These are phyloP conservation scores for Phrynocephalus versicolor DNA, from an alignment of 2,113 vertebrate species.

Conservation along the genomic window DNA sequence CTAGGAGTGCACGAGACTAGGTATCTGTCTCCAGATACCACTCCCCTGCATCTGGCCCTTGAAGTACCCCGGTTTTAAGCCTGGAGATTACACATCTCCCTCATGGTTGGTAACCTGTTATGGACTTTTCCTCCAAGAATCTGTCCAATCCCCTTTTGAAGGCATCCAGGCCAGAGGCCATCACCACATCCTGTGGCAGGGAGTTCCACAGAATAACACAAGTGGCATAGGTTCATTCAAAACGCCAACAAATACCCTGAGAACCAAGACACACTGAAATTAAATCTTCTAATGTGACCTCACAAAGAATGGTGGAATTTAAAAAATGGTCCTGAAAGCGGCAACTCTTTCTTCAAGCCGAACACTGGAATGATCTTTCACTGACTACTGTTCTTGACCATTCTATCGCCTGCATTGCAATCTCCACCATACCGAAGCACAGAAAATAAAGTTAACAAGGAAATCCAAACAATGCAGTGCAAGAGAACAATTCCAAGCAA, in stretches of 20 bases:
- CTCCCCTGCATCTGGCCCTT: too few species aligned
- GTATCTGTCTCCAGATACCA: too few species aligned
- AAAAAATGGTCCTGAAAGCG: not conserved
- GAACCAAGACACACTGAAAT: not conserved
- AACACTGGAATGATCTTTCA: not conserved
- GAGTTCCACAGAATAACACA: too few species aligned
- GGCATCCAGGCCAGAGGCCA: too few species aligned
- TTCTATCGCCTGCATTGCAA: not conserved
- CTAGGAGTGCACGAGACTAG: too few species aligned
- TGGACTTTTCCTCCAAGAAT: too few species aligned
- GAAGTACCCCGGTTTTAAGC: too few species aligned
- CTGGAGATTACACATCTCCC: too few species aligned
- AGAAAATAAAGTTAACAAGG: not conserved
- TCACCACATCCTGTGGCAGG: too few species aligned
- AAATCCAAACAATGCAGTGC: not conserved
- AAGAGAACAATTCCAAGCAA: not conserved
- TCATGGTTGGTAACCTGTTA: too few species aligned
- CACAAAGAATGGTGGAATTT: not conserved
- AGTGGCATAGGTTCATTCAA: not conserved
- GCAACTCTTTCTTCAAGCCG: not conserved
- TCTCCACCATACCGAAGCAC: not conserved
- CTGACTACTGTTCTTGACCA: not conserved
- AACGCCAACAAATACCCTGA: not conserved
- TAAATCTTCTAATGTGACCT: not conserved
- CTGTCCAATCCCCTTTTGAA: too few species aligned